Evolutionary conservation across 35 echinoderm and acorn worm genomes (phyloP), one percentile per base, ranked within the genome.

Genomic region (Amphiura filiformis): DNA sequence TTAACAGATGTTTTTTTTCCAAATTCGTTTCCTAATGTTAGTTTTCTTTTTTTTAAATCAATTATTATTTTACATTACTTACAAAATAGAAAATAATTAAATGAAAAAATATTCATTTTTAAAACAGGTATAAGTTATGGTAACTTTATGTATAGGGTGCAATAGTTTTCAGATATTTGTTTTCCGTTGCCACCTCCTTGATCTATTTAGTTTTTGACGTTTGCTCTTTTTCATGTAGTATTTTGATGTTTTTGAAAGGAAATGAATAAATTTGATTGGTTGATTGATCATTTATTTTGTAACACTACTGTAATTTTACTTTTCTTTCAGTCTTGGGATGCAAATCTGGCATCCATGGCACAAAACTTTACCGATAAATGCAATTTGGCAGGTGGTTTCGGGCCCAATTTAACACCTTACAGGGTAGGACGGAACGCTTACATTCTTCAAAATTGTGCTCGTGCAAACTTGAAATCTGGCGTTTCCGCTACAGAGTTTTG

Each of bases 291-390:
- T 11, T 52, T 52, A 52, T 52, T 20, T 52, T 52, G 20, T 80
- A 2, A n/a, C n/a, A n/a, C n/a, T n/a, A n/a, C n/a, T n/a, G n/a
- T n/a, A n/a, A n/a, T n/a, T n/a, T n/a, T n/a, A n/a, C n/a, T n/a
- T n/a, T n/a, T n/a, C n/a, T n/a, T n/a, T n/a, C 38, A 96, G 94
- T 82, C 23, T 0, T 97, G 95, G 95, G 92, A 97, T 86, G 89
- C 85, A n/a, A 89, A 91, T 32, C 77, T 97, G 34, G 92, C 95
- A 36, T 84, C 86, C 14, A 91, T 97, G 89, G 95, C 95, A 0
- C 89, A 97, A 49, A 81, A 92, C 4, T 97, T 92, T 92, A 88
- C 92, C 0, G 92, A 97, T 23, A 78, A 35, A 47, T 97, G 95
- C n/a, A 79, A 81, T n/a, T 97, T 82, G 39, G 93, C 56, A 34